Evolutionary conservation across 1,140 invertebrate genomes (phyloP).

Genomic region (Nomia melanderi): DNA sequence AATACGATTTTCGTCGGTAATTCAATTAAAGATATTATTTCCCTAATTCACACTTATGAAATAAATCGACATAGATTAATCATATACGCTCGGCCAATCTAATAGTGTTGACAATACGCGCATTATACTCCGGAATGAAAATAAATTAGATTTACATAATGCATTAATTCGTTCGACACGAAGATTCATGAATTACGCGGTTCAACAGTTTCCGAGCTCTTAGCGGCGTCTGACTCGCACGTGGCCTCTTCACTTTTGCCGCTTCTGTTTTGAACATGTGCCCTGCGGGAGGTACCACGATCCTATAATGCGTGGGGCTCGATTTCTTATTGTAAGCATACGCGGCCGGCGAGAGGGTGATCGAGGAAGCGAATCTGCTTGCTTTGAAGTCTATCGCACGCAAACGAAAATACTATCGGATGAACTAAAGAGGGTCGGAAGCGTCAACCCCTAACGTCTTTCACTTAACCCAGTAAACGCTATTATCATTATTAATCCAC

Average conservation of each 20-base stretch:
- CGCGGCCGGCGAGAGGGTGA: neutral
- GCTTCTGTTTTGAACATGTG: constrained; percentile 75
- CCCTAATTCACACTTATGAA: neutral
- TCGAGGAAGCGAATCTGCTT: constrained; percentile 19
- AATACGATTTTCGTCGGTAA: too few species aligned
- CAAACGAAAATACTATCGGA: constrained; percentile 8
- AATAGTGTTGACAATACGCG: neutral
- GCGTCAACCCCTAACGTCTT: neutral
- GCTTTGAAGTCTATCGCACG: constrained; percentile 40
- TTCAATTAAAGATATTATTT: neutral
- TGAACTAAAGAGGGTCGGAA: neutral
- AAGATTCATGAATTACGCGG: constrained; percentile 71
- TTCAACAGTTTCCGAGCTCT: constrained; percentile 73
- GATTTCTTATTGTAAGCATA: constrained; percentile 68
- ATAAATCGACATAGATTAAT: neutral
- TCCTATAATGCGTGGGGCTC: constrained; percentile 68
- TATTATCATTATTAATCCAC: neutral
- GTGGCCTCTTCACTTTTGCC: constrained; percentile 67
- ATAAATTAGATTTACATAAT: constrained; percentile 57
- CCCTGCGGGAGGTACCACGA: constrained; percentile 67
- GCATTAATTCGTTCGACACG: constrained; percentile 67
- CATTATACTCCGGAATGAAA: neutral
- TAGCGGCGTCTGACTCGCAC: constrained; percentile 69
- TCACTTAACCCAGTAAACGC: neutral
- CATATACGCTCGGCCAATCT: neutral